These are phyloP conservation scores for Drepanosiphum platanoidis DNA, from an alignment of 2,888 invertebrate species.

Conservation along the genomic window DNA sequence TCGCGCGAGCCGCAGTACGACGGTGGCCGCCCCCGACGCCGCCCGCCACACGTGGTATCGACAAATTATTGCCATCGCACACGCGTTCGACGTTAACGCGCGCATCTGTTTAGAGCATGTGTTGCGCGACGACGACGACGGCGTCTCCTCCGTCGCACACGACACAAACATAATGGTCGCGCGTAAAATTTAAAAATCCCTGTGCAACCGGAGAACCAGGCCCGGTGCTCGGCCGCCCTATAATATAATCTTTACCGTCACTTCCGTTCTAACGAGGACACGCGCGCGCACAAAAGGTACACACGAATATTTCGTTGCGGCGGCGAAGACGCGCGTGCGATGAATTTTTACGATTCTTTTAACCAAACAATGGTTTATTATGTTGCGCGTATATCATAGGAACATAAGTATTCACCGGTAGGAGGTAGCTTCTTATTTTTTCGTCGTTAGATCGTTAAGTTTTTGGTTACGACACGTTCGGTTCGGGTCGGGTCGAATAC, in stretches of 20 bases:
- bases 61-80: not conserved
- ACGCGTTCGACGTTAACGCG: not conserved
- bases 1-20: not conserved
- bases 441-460: not conserved
- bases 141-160: too few species aligned
- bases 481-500: too few species aligned
- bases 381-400: too few species aligned
- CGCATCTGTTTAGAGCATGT: constrained; percentile 46
- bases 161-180: constrained; percentile 29
- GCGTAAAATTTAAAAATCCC: constrained; percentile 64
- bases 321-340: constrained; percentile 37
- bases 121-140: constrained; percentile 10
- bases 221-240: constrained; percentile 6
- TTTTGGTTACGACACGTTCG: too few species aligned
- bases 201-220: not conserved
- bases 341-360: constrained; percentile 23
- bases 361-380: constrained; percentile 5
- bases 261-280: constrained; percentile 6
- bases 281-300: constrained; percentile 3
- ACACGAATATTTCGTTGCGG: not conserved
- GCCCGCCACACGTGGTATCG: not conserved
- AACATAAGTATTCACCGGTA: not conserved
- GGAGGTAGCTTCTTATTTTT: not conserved
- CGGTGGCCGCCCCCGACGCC: not conserved
- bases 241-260: not conserved